A percentile compares a stretch with the other conserved stretches of the same genome.
These are phyloP conservation scores for Cyphomyrmex costatus DNA, from an alignment of 1,140 invertebrate species.

Conservation along the genomic window DNA sequence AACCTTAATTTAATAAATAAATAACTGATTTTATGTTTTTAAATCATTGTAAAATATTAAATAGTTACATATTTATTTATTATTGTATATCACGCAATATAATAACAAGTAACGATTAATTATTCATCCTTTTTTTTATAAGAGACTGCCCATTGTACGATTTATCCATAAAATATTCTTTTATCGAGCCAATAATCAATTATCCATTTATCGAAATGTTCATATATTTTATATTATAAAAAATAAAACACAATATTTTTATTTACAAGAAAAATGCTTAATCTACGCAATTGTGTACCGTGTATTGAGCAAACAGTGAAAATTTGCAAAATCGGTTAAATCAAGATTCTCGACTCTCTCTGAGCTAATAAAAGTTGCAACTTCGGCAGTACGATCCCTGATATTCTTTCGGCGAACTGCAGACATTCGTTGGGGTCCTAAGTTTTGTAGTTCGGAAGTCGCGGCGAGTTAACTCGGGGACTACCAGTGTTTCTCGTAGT, in stretches of 20 bases:
- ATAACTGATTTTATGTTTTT: not conserved
- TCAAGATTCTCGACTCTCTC: constrained; percentile 13
- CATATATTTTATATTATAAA: not conserved
- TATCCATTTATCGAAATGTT: not conserved
- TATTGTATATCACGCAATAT: not conserved
- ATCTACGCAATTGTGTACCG: not conserved
- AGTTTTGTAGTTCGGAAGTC: constrained; percentile 53
- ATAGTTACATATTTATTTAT: not conserved
- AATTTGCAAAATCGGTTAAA: constrained; percentile 30
- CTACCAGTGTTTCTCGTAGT: constrained; percentile 21
- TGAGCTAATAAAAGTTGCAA: constrained; percentile 55
- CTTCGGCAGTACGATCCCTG: constrained; percentile 5
- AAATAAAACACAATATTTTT: not conserved
- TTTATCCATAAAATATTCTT: not conserved
- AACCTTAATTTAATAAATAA: not conserved
- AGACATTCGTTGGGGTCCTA: constrained; percentile 14
- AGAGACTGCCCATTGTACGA: not conserved
- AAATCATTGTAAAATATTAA: not conserved
- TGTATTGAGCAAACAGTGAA: not conserved
- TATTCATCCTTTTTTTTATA: not conserved
- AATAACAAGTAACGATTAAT: not conserved
- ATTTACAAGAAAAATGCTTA: not conserved
- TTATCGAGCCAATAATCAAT: not conserved
- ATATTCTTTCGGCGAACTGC: constrained; percentile 50
- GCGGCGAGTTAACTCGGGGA: constrained; percentile 29